A percentile compares a stretch with the other conserved stretches of the same genome.
These are phyloP conservation scores for Phaethornis superciliosus DNA, from an alignment of 2,113 vertebrate species.

Conservation along the genomic window DNA sequence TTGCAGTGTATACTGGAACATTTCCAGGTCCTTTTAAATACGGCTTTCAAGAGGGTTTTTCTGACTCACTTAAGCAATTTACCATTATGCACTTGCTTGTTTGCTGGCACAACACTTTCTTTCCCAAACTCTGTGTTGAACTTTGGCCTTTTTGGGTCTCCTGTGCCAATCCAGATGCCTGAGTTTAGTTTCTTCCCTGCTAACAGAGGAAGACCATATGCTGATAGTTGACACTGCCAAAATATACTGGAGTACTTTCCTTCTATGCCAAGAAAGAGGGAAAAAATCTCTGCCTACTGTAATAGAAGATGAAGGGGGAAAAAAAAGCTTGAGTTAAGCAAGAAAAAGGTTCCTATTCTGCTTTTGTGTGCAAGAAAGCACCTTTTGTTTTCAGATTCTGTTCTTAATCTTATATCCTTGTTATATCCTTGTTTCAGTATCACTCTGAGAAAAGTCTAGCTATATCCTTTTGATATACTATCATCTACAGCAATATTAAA, in stretches of 20 bases:
- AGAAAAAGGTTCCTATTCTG: neutral
- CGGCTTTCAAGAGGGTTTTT: neutral
- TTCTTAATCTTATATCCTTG: neutral
- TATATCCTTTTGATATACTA: neutral
- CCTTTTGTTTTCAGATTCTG: neutral
- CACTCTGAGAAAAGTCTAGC: neutral
- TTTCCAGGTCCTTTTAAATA: neutral
- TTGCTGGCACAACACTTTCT: constrained; percentile 13
- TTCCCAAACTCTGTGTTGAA: neutral
- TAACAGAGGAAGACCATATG: constrained; percentile 38
- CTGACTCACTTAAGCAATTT: constrained; percentile 9
- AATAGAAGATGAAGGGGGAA: neutral
- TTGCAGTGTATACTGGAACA: neutral
- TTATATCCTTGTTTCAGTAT: neutral
- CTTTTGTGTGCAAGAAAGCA: neutral
- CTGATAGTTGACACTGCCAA: constrained; percentile 37
- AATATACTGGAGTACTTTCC: neutral
- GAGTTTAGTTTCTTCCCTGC: constrained; percentile 19
- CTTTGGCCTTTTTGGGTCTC: neutral
- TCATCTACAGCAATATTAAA: neutral
- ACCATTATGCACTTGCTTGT: neutral
- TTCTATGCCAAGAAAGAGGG: neutral
- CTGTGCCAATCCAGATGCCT: neutral
- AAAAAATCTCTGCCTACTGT: neutral
- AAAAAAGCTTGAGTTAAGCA: neutral